phyloP scores from a whole-genome alignment of 1,140 invertebrate genomes.

The Saccostrea echinata region DNA sequence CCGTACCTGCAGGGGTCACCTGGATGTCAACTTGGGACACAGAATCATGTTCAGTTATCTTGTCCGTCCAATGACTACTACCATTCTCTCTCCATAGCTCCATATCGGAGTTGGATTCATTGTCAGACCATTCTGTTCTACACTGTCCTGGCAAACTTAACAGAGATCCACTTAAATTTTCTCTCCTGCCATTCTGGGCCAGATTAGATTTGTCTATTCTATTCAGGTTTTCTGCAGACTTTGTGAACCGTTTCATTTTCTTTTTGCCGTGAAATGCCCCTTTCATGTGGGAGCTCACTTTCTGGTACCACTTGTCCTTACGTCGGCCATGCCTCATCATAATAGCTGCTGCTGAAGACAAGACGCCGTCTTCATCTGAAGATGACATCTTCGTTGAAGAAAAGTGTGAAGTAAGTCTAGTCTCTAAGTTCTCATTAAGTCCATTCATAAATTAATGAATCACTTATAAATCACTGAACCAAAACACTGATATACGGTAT shows the following conservation, averaged over 20 bases:
- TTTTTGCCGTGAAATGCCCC: slow-evolving; percentile 2
- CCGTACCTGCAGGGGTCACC: not conserved
- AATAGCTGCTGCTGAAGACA: slow-evolving; percentile 52
- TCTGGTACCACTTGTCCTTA: slow-evolving; percentile 49
- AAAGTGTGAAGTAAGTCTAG: not conserved
- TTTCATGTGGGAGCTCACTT: slow-evolving; percentile 41
- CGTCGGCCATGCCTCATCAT: slow-evolving; percentile 48
- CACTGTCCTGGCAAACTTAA: not conserved
- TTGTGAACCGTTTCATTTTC: not conserved
- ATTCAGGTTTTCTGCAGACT: slow-evolving; percentile 3
- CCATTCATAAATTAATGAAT: not conserved
- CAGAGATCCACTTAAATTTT: not conserved
- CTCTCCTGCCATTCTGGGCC: not conserved
- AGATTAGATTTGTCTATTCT: not conserved
- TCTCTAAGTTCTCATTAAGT: not conserved
- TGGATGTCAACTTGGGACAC: slow-evolving; percentile 23
- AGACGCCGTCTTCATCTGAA: slow-evolving; percentile 30
- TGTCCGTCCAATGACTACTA: not conserved
- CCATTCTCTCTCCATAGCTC: not conserved
- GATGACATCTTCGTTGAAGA: slow-evolving; percentile 29
- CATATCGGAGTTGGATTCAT: not conserved
- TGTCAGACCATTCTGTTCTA: slow-evolving; percentile 15
- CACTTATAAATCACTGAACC: not conserved
- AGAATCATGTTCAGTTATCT: not conserved
- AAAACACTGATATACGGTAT: too few relatives aligned